phyloP scores from a whole-genome alignment of 2,888 invertebrate genomes.

The Smittia sp. region DNA sequence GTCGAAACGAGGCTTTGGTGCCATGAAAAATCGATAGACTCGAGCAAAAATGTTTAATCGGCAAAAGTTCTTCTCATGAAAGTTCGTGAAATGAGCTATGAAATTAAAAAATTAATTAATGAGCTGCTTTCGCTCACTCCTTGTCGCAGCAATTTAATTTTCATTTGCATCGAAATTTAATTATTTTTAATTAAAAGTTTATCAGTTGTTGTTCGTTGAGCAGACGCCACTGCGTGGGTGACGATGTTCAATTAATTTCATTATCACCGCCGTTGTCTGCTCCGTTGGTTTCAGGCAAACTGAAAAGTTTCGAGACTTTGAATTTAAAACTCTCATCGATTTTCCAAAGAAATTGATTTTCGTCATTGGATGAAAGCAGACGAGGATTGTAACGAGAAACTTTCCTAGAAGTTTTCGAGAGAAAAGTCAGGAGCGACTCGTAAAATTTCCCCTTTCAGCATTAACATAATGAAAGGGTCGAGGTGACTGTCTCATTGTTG shows the following conservation, averaged over 20 bases:
- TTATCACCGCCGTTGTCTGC: neutral
- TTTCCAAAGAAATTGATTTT: constrained; percentile 28
- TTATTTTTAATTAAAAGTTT: constrained; percentile 39
- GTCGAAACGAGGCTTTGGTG: neutral
- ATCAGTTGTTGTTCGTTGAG: constrained; percentile 6
- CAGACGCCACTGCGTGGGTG: constrained; percentile 1
- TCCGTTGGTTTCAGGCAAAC: neutral
- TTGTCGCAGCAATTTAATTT: neutral
- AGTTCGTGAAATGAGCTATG: neutral
- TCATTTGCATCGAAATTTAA: constrained; percentile 10
- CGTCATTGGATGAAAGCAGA: neutral
- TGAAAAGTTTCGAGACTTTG: neutral
- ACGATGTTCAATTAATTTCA: constrained; percentile 25
- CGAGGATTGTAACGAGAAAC: neutral
- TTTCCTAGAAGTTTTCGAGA: neutral
- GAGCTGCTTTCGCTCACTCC: neutral
- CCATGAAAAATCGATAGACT: no score
- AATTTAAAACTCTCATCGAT: neutral
- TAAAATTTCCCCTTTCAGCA: constrained; percentile 29
- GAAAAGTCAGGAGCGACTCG: constrained; percentile 19
- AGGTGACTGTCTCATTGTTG: constrained; percentile 7
- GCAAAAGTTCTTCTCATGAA: no score
- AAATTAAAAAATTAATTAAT: constrained; percentile 31
- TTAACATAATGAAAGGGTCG: constrained; percentile 31
- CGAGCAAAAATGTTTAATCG: no score